Conservation (phyloP, 2,113 vertebrate species). For the Centropus bengalensis region DNA sequence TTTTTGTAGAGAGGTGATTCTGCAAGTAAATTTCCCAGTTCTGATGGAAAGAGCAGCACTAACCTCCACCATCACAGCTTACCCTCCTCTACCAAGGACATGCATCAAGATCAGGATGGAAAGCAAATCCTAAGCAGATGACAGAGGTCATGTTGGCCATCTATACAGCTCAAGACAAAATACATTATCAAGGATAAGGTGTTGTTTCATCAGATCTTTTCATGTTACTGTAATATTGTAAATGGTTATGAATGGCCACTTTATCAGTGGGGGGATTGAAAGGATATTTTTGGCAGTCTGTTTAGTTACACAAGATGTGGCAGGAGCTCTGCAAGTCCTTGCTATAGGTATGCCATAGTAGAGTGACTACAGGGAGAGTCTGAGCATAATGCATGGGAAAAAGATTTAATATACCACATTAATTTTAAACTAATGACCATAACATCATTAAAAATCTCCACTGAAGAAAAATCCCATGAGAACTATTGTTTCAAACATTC, state of each 20-base stretch:
- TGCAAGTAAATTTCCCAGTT: background rate
- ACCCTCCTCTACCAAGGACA: background rate
- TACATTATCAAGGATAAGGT: background rate
- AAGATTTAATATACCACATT: background rate
- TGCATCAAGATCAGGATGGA: background rate
- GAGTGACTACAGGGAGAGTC: background rate
- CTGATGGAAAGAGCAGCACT: background rate
- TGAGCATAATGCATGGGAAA: background rate
- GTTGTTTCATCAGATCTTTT: background rate
- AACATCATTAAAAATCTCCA: background rate
- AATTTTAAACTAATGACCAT: background rate
- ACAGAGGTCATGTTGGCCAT: background rate
- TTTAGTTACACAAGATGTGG: background rate
- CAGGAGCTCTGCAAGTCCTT: background rate
- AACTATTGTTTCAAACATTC: background rate
- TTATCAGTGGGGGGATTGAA: background rate
- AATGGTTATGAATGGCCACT: background rate
- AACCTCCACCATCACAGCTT: background rate
- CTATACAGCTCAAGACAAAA: background rate
- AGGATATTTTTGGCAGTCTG: background rate
- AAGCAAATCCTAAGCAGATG: background rate
- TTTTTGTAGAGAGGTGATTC: background rate
- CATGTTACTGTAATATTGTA: background rate
- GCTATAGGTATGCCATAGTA: background rate
- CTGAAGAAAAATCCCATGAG: background rate